Base-by-base conservation (phyloP, 1,140 invertebrate genomes). In the Leptinotarsa defecta region DNA sequence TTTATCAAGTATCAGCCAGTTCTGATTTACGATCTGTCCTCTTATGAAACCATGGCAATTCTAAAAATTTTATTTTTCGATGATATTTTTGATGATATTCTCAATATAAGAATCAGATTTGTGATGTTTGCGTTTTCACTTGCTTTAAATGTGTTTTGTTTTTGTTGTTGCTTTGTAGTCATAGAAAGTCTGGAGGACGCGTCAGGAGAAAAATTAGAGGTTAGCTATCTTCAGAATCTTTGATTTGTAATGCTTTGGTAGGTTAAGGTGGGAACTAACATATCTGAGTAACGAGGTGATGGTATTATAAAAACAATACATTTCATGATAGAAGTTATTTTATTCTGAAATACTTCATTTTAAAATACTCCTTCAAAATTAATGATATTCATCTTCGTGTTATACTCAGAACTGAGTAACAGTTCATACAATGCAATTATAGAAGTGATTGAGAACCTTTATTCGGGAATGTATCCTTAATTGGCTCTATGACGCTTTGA, bases 101-200 rank as follows among this genome's bases (percentile, higher is more conserved):
- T n/a, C 20, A 62, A 20, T 19, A 62, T 62, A 3, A 62, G 3
- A 19, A 20, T 62, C n/a, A 62, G 20, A 62, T 62, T 67, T 67
- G 64, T 67, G 64, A 22, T 67, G 64, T 17, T 17, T 67, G 64
- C 22, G 64, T 78, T 76, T 65, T 67, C 74, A 74, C 65, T 63
- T 75, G 80, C 80, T 79, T 81, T 80, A 78, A 71, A 76, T 80
- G 75, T 81, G 52, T 57, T 57, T 80, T 80, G 13, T 57, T 57
- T 81, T 80, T 79, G 74, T 79, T 83, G 74, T 82, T 82, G 82
- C 82, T 82, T 80, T 83, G 83, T 83, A 83, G 83, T 83, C 74
- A 73, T 83, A 83, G 83, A 83, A 73, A 79, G 77, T 77, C 79
- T 77, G 78, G 75, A 70, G 75, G 74, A 77, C 71, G 80, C 79